Evolutionary conservation across 1,140 invertebrate genomes (phyloP), one percentile per base, ranked within the genome.

Genomic region (Prorops nasuta): DNA sequence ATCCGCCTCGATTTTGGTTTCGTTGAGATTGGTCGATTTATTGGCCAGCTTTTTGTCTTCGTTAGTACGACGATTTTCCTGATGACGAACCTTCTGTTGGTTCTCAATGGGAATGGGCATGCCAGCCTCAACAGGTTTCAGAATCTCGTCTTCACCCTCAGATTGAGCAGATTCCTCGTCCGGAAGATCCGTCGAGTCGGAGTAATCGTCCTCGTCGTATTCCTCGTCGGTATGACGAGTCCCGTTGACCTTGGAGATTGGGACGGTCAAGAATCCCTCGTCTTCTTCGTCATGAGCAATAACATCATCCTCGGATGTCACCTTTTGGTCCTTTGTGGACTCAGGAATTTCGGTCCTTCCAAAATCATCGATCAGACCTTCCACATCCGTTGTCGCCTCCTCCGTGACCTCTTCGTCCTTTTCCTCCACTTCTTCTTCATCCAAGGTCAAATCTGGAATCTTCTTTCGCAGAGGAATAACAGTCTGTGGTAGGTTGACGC

Each of bases 71-170:
- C 4, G 10, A 4, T 28, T 28, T 4, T 28, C 10, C 4, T 10
- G 4, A 10, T 28, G 24, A 28, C 24, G 24, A 28, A 28, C 10
- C 24, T n/a, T n/a, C n/a, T n/a, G n/a, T n/a, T n/a, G n/a, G n/a
- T n/a, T n/a, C n/a, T n/a, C n/a, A n/a, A 34, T 35, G 1, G 65
- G 58, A 47, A 67, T 62, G 12, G 66, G 71, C 49, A 69, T 65
- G 1, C 72, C 72, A 4, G 72, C 68, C 24, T 75, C 74, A 4
- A 72, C 67, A 8, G 70, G 68, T 40, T 60, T 62, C 18, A 77
- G 18, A 35, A 77, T 50, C 38, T 77, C 74, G 17, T 31, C 37
- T 28, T 47, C 49, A 17, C 9, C 7, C 15, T 56, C 45, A 2
- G 48, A 32, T 16, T 50, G 42, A 8, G 44, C 44, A 2, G 52